A percentile compares a stretch with the other conserved stretches of the same genome.
These are phyloP conservation scores for Rhinophrynus dorsalis DNA, from an alignment of 2,797 vertebrate species.

Conservation along the genomic window DNA sequence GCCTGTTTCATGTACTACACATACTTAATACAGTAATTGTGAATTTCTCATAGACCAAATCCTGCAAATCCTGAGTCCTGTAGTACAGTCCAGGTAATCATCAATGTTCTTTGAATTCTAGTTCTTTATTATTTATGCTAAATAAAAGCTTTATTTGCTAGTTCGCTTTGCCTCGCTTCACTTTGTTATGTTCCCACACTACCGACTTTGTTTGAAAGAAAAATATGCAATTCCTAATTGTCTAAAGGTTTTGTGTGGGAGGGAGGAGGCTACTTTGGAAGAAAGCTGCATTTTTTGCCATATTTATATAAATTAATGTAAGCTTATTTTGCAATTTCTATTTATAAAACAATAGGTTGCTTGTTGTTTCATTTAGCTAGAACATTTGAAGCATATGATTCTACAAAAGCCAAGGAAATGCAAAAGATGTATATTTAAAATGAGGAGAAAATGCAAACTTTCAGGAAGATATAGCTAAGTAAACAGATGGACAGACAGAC, in stretches of 20 bases:
- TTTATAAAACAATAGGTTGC: constrained; percentile 1
- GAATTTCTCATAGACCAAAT: too few relatives aligned
- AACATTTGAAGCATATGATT: constrained; percentile 11
- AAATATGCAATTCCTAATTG: not conserved
- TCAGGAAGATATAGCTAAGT: too few relatives aligned
- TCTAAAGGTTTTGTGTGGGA: not conserved
- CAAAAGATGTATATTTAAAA: not conserved
- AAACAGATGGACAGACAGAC: too few relatives aligned
- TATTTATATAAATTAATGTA: not conserved
- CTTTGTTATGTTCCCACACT: not conserved
- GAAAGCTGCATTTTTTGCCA: not conserved
- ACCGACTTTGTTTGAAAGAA: not conserved
- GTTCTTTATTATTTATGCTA: not conserved
- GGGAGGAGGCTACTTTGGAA: not conserved
- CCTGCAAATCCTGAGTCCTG: too few relatives aligned
- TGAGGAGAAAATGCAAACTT: not conserved
- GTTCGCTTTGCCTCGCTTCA: not conserved
- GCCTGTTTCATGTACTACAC: too few relatives aligned
- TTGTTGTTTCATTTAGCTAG: not conserved
- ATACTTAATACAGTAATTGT: too few relatives aligned
- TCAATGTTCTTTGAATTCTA: too few relatives aligned
- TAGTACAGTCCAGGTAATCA: too few relatives aligned
- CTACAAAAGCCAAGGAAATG: too few relatives aligned
- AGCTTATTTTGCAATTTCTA: not conserved
- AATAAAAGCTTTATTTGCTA: constrained; percentile 17